These are phyloP conservation scores for Rhinoraja longicauda DNA, from an alignment of 2,797 vertebrate genomes.

Conservation along the genomic window DNA sequence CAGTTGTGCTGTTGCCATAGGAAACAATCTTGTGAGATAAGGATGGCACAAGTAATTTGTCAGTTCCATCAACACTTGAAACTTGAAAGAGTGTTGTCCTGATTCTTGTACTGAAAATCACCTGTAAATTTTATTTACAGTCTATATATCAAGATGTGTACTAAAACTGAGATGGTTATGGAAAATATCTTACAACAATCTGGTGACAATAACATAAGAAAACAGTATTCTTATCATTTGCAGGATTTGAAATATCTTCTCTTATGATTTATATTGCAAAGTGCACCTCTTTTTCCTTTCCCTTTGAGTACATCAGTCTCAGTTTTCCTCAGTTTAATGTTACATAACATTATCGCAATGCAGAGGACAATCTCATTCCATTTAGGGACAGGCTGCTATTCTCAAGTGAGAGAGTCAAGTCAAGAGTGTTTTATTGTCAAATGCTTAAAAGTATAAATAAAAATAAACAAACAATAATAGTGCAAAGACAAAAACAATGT, in stretches of 20 bases:
- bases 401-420: not conserved
- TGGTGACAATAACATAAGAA: not conserved
- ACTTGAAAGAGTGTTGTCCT: not conserved
- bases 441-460: too few species aligned
- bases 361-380: not conserved
- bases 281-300: not conserved
- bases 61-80: not conserved
- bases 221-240: not conserved
- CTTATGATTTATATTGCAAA: not conserved
- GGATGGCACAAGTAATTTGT: not conserved
- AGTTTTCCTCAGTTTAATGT: slow-evolving; percentile 30
- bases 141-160: not conserved
- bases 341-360: not conserved
- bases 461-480: too few species aligned
- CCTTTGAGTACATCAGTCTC: not conserved
- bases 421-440: too few species aligned
- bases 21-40: slow-evolving; percentile 6
- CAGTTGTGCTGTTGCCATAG: not conserved
- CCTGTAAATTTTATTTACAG: slow-evolving; percentile 13
- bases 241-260: not conserved
- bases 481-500: too few species aligned
- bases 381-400: not conserved
- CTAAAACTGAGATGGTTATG: not conserved
- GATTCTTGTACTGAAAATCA: not conserved
- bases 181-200: not conserved